Conservation (phyloP, 2,797 vertebrate genomes). For the Phoebastria nigripes region DNA sequence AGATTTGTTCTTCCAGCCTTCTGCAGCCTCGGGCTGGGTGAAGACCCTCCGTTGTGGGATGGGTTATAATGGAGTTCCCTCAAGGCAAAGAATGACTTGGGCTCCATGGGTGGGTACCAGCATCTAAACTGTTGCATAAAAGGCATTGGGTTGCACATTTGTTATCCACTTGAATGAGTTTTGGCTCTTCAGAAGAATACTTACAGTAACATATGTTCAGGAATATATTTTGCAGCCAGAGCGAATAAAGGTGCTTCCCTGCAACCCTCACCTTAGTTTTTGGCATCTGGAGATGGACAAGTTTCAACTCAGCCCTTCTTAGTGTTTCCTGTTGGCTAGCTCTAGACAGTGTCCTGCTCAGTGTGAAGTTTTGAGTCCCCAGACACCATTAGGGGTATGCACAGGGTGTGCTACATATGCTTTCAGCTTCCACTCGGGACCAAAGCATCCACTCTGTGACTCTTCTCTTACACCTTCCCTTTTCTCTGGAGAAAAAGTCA, state of each 20-base stretch:
- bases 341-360: neutral
- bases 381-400: accelerated
- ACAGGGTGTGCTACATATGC: accelerated
- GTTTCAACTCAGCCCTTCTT: neutral
- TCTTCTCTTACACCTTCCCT: neutral
- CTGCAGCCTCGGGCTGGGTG: neutral
- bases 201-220: neutral
- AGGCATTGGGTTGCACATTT: neutral
- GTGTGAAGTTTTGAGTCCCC: neutral
- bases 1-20: neutral
- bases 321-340: neutral
- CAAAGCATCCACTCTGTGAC: neutral
- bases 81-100: neutral
- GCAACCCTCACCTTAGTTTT: neutral
- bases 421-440: neutral
- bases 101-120: neutral
- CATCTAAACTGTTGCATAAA: neutral
- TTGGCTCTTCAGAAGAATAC: neutral
- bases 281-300: neutral
- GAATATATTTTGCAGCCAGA: neutral
- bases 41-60: neutral
- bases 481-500: neutral
- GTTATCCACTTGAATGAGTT: neutral
- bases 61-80: neutral
- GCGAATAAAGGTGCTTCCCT: neutral